Percentiles rank a stretch among this genome's conserved stretches.
phyloP scores from a whole-genome alignment of 1,140 invertebrate species.

The Drosophila simulans region DNA sequence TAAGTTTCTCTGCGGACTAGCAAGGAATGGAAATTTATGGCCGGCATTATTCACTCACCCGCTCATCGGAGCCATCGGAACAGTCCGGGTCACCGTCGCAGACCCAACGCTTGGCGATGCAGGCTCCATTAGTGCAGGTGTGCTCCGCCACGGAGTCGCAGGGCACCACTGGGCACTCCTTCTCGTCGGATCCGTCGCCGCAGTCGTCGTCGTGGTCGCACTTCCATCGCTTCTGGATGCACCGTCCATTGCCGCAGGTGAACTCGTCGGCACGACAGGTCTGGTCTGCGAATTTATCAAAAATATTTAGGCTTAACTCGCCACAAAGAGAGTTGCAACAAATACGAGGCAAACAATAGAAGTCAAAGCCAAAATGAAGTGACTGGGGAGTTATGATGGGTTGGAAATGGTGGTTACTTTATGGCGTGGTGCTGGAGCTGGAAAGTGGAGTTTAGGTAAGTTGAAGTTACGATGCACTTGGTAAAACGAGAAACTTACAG shows the following conservation, averaged over 20 bases:
- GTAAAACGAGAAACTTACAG: background rate
- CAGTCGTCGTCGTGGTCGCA: constrained; percentile 96
- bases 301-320: constrained; percentile 27
- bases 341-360: constrained; percentile 3
- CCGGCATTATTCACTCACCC: constrained; percentile 85
- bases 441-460: background rate
- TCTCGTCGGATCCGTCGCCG: constrained; percentile 92
- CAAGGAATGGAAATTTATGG: constrained; percentile 64
- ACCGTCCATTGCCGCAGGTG: constrained; percentile 94
- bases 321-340: constrained; percentile 22
- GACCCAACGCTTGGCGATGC: constrained; percentile 90
- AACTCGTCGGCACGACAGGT: constrained; percentile 95
- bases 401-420: background rate
- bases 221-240: constrained; percentile 93
- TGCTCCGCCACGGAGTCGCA: constrained; percentile 90
- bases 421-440: background rate
- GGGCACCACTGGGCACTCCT: constrained; percentile 89
- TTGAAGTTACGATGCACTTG: too few relatives aligned
- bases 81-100: constrained; percentile 96
- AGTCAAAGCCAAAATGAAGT: constrained; percentile 27
- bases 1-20: background rate
- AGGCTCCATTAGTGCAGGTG: constrained; percentile 88
- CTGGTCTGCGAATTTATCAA: constrained; percentile 86
- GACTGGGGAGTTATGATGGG: background rate
- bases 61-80: constrained; percentile 91